Evolutionary conservation across 2,113 vertebrate genomes (phyloP).

Genomic region (Sterrhoptilus dennistouni): DNA sequence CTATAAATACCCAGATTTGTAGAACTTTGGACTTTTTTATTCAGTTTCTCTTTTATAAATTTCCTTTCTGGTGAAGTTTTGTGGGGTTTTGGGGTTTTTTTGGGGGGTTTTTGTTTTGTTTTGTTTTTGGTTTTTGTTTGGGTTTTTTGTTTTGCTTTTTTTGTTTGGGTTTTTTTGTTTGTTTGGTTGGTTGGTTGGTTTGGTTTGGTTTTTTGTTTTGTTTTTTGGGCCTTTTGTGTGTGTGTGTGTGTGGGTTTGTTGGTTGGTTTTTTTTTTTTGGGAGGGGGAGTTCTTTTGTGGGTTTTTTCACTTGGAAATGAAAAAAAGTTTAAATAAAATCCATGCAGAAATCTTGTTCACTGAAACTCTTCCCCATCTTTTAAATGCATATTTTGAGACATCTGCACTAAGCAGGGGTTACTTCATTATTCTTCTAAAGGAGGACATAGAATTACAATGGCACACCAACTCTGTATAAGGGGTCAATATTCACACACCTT

Average conservation of each 20-base stretch:
- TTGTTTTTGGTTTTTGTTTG: not conserved
- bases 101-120: not conserved
- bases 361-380: not conserved
- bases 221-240: too few species aligned
- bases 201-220: too few species aligned
- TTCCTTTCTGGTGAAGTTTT: not conserved
- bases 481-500: not conserved
- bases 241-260: too few species aligned
- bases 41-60: not conserved
- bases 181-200: too few species aligned
- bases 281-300: too few species aligned
- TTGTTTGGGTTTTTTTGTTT: too few species aligned
- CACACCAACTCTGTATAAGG: not conserved
- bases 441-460: not conserved
- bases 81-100: not conserved
- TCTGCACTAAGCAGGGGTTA: not conserved
- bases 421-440: not conserved
- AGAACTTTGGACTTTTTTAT: not conserved
- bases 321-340: conserved; percentile 5
- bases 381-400: not conserved
- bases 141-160: not conserved
- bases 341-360: not conserved
- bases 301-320: not conserved
- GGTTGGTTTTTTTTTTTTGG: too few species aligned
- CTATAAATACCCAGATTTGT: not conserved